A percentile compares a stretch with the other conserved stretches of the same genome.
These are phyloP conservation scores for Ochotona curzoniae DNA, from an alignment of 2,113 vertebrate species.

Conservation along the genomic window DNA sequence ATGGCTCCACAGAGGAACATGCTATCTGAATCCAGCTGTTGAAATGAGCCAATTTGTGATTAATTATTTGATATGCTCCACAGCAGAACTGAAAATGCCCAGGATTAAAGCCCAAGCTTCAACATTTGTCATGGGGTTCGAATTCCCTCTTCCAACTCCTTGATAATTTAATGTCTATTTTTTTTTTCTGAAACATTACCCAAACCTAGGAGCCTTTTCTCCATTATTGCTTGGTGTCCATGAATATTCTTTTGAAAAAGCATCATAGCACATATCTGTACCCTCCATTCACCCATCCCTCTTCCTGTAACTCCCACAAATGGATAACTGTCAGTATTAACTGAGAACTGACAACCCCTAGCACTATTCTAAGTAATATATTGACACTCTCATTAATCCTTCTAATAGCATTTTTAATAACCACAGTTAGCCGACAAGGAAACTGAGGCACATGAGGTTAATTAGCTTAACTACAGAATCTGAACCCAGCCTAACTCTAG, in stretches of 20 bases:
- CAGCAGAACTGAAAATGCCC: neutral
- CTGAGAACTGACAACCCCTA: neutral
- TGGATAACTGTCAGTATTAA: neutral
- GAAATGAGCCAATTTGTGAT: constrained; percentile 1
- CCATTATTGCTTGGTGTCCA: neutral
- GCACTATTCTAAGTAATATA: neutral
- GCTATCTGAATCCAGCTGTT: constrained; percentile 15
- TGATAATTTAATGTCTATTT: neutral
- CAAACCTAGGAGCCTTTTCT: neutral
- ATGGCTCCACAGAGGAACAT: neutral
- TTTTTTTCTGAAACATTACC: neutral
- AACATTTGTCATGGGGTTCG: neutral
- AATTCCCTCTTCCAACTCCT: neutral
- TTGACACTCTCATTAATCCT: neutral
- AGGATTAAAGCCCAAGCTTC: neutral
- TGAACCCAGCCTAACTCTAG: too few relatives aligned
- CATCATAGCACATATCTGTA: neutral
- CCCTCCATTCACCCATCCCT: neutral
- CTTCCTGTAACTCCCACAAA: constrained; percentile 21
- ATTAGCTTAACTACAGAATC: neutral
- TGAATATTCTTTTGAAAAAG: constrained; percentile 45
- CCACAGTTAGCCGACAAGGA: neutral
- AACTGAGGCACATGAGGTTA: neutral
- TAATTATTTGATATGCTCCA: constrained; percentile 45
- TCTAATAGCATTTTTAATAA: neutral